Conservation (phyloP, 2,888 invertebrate genomes). For the Psylliodes chrysocephalus region DNA sequence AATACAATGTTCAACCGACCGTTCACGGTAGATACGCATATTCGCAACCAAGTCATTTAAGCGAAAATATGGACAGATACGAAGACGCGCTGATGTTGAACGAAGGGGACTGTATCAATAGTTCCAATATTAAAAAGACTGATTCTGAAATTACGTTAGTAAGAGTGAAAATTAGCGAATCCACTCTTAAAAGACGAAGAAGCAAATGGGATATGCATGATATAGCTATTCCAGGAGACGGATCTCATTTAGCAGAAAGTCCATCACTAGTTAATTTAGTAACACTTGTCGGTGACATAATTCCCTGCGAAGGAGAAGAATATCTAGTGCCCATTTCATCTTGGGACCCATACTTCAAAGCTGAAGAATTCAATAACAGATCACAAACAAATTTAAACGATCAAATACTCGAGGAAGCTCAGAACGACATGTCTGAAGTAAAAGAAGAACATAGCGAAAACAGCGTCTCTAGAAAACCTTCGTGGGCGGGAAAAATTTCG, state of each 20-base stretch:
- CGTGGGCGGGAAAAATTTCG: slow-evolving; percentile 56
- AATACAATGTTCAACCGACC: slow-evolving; percentile 55
- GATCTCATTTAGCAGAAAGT: slow-evolving; percentile 68
- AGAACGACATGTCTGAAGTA: slow-evolving; percentile 13
- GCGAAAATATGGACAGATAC: slow-evolving; percentile 12
- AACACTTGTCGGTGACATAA: slow-evolving; percentile 64
- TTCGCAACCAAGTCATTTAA: slow-evolving; percentile 44
- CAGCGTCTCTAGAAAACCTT: slow-evolving; percentile 39
- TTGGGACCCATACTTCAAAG: slow-evolving; percentile 65
- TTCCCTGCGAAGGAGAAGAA: slow-evolving; percentile 60
- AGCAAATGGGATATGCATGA: slow-evolving; percentile 65
- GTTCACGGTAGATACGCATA: slow-evolving; percentile 53
- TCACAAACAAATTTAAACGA: slow-evolving; percentile 41
- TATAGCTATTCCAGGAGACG: slow-evolving; percentile 67
- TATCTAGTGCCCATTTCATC: slow-evolving; percentile 69
- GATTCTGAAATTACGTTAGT: slow-evolving; percentile 72
- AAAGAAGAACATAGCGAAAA: slow-evolving; percentile 9
- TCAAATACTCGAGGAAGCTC: slow-evolving; percentile 4
- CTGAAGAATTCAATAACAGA: slow-evolving; percentile 44
- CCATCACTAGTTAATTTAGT: slow-evolving; percentile 71
- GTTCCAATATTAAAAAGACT: slow-evolving; percentile 65
- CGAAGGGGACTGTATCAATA: slow-evolving; percentile 51
- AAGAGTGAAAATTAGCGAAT: slow-evolving; percentile 64
- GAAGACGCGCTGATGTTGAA: slow-evolving; percentile 51
- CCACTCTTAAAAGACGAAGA: slow-evolving; percentile 57